Conservation (phyloP, 2,113 vertebrate genomes). For the Neogobius melanostomus region DNA sequence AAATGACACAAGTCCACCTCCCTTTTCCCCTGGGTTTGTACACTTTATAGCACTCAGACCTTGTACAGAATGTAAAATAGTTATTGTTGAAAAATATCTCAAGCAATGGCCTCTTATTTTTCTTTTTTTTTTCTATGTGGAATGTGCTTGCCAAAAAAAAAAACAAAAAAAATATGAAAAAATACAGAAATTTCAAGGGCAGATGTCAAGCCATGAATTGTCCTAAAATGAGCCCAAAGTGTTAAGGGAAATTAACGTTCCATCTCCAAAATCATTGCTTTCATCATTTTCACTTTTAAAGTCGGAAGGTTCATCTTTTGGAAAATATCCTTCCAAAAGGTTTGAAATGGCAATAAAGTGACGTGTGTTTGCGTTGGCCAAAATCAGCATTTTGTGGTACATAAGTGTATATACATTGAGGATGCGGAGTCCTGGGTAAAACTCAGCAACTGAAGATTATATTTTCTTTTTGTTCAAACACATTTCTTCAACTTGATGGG, state of each 20-base stretch:
- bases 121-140: slow-evolving; percentile 12
- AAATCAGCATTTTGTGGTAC: neutral
- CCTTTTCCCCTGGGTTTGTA: slow-evolving; percentile 33
- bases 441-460: too few species aligned
- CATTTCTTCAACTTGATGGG: neutral
- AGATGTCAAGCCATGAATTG: slow-evolving; percentile 4
- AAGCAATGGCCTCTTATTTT: slow-evolving; percentile 24
- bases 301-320: neutral
- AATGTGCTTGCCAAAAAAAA: slow-evolving; percentile 29
- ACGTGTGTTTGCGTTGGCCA: neutral
- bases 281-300: neutral
- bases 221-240: neutral
- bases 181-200: neutral
- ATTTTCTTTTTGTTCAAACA: neutral
- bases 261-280: neutral
- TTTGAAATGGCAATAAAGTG: slow-evolving; percentile 7
- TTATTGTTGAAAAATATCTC: slow-evolving; percentile 19
- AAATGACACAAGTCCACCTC: slow-evolving; percentile 17
- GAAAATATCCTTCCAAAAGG: neutral
- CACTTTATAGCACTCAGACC: slow-evolving; percentile 30
- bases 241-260: neutral
- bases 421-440: neutral
- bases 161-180: neutral
- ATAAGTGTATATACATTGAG: neutral
- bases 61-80: slow-evolving; percentile 57